Base-by-base conservation (phyloP, 2,797 vertebrate species). In the Coccyzus lansbergi region DNA sequence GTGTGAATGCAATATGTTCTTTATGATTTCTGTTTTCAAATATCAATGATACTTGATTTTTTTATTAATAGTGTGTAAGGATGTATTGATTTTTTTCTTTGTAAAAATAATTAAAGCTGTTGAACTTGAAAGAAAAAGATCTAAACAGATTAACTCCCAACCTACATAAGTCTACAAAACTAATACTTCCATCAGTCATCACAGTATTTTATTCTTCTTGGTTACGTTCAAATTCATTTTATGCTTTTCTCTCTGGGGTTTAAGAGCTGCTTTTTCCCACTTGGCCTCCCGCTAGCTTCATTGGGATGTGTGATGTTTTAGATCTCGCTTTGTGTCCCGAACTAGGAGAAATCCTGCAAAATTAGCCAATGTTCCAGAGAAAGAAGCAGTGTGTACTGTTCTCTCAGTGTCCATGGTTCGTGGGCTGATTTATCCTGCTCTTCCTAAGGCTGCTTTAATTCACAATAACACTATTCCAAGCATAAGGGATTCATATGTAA, bases 11-110 rank as follows among this genome's bases (percentile, higher is more conserved):
- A 91, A 81, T 96, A 83, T 88, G 84, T 91, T 95, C 76, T 86
- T 86, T 92, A 89, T 58, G 22, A 91, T 86, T 96, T 94, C 89
- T 94, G 83, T 94, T 94, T 96, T 94, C 88, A 95, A 89, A 94
- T 93, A 90, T 85, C 74, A 75, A 13, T 76, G 65, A 92, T 84
- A 65, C 31, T 87, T 64, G 12, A 68, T 88, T 86, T 92, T 91
- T 91, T 83, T 94, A 65, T 71, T 91, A 86, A 46, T 74, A 72
- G 8, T 59, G 15, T 86, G 62, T 76, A 90, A 89, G 31, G 48
- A 52, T 63, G 4, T 58, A 86, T 80, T 76, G 59, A 53, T 74
- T 81, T 55, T 82, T 62, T 69, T 51, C n/a, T 79, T 93, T 83
- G 34, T 48, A 84, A 84, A 95, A 96, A 64, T 79, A 92, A 86